Evolutionary conservation across 2,888 invertebrate species (phyloP).

Genomic region (Thecocarcelia acutangulata): DNA sequence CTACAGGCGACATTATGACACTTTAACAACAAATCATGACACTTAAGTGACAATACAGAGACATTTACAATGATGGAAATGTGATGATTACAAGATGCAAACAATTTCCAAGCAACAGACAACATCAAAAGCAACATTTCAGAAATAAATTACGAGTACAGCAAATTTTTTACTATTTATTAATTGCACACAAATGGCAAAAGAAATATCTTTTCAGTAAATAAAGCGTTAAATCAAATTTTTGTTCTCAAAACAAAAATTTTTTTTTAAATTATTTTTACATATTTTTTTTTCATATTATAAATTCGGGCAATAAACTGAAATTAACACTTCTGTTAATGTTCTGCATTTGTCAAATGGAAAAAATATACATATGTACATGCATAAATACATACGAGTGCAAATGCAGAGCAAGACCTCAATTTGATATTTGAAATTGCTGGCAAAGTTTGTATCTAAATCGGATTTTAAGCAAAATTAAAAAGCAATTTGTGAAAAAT

Average conservation of each 20-base stretch:
- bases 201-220: slow-evolving; percentile 12
- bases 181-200: slow-evolving; percentile 10
- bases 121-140: background rate
- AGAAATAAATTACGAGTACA: background rate
- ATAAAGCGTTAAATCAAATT: slow-evolving; percentile 42
- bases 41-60: slow-evolving; percentile 60
- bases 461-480: slow-evolving; percentile 34
- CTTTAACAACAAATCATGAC: slow-evolving; percentile 67
- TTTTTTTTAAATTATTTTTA: background rate
- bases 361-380: no score
- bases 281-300: slow-evolving; percentile 1
- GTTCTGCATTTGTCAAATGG: slow-evolving; percentile 44
- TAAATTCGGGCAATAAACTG: slow-evolving; percentile 31
- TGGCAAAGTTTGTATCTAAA: slow-evolving; percentile 1
- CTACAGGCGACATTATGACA: slow-evolving; percentile 53
- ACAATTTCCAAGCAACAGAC: background rate
- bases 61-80: slow-evolving; percentile 55
- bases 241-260: background rate
- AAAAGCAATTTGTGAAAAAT: slow-evolving; percentile 1
- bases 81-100: background rate
- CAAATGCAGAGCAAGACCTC: background rate
- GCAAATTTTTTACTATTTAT: slow-evolving; percentile 5
- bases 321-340: slow-evolving; percentile 50
- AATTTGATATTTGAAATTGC: slow-evolving; percentile 23
- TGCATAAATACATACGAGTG: no score